Evolutionary conservation across 2,888 invertebrate species (phyloP).

Genomic region (Hartigia nigra): DNA sequence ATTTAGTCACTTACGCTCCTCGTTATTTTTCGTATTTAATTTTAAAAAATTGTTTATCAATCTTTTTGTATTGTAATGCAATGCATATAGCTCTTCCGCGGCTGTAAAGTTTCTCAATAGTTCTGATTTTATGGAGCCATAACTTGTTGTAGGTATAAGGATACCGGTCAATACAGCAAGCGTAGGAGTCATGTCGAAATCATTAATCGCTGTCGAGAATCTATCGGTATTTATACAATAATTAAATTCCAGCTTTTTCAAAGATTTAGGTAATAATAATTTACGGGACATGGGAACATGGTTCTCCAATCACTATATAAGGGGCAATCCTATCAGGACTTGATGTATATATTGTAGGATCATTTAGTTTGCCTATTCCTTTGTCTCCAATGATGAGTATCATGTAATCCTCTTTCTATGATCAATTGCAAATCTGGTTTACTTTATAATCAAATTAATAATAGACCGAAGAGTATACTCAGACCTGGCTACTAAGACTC

Average conservation of each 20-base stretch:
- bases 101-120: neutral
- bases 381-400: constrained; percentile 15
- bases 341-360: neutral
- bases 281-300: neutral
- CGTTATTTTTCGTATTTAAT: neutral
- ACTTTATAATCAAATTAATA: neutral
- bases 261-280: neutral
- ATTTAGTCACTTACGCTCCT: neutral
- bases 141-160: constrained; percentile 13
- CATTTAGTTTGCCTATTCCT: constrained; percentile 1
- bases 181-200: constrained; percentile 12
- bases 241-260: neutral
- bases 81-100: constrained; percentile 9
- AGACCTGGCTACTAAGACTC: neutral
- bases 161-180: constrained; percentile 12
- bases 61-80: constrained; percentile 14
- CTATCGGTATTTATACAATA: neutral
- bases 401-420: constrained; percentile 10
- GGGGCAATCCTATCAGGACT: neutral
- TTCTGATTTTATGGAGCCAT: neutral
- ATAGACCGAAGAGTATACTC: neutral
- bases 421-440: neutral
- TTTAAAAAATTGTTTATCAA: neutral
- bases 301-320: neutral
- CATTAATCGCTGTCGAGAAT: neutral